Percentiles rank a stretch among this genome's conserved stretches.
These are phyloP conservation scores for Apis dorsata DNA, from an alignment of 1,140 invertebrate species.

Conservation along the genomic window DNA sequence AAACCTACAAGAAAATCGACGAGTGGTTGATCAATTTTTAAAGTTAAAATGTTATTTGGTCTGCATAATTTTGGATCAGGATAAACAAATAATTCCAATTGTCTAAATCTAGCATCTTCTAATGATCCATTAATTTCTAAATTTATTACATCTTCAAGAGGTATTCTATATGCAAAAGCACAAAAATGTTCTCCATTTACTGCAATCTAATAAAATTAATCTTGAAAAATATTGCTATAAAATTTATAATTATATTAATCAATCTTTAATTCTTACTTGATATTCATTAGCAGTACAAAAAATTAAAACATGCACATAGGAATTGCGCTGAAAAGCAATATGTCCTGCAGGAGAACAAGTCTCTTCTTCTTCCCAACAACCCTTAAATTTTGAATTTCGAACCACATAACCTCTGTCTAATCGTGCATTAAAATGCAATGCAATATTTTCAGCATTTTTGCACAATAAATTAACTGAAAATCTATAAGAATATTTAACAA, in stretches of 20 bases:
- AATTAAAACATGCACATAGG: conserved; percentile 75
- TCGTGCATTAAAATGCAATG: conserved; percentile 90
- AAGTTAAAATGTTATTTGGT: conserved; percentile 57
- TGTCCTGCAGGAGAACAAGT: conserved; percentile 79
- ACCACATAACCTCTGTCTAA: conserved; percentile 88
- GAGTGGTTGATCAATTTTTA: conserved; percentile 67
- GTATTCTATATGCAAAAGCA: conserved; percentile 84
- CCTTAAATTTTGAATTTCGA: conserved; percentile 84
- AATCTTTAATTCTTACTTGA: conserved; percentile 61
- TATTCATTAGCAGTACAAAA: conserved; percentile 74
- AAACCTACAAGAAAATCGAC: conserved; percentile 69
- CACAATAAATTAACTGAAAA: conserved; percentile 84
- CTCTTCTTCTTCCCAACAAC: conserved; percentile 87
- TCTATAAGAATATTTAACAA: conserved; percentile 70
- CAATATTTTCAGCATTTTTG: conserved; percentile 83
- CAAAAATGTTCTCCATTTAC: conserved; percentile 87
- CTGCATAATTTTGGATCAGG: conserved; percentile 78
- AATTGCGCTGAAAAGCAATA: conserved; percentile 67
- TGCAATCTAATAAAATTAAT: conserved; percentile 80
- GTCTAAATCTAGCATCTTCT: conserved; percentile 77
- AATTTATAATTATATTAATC: background rate
- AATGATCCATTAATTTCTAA: conserved; percentile 84
- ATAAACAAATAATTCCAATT: conserved; percentile 76
- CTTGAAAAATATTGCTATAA: background rate
- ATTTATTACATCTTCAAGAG: conserved; percentile 79